Evolutionary conservation across 2,888 invertebrate genomes (phyloP).

Genomic region (Nebria salina): DNA sequence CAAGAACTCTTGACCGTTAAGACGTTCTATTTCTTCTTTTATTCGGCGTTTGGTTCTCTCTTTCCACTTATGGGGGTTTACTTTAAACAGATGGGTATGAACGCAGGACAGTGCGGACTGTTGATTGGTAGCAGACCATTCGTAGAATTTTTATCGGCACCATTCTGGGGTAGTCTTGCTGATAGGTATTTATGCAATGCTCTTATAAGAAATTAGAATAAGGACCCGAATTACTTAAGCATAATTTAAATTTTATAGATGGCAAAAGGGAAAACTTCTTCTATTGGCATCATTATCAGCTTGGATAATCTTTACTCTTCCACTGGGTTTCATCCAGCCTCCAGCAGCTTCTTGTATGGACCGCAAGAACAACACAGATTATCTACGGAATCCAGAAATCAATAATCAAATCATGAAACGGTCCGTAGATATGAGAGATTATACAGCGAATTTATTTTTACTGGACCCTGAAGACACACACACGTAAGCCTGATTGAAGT

Average conservation of each 20-base stretch:
- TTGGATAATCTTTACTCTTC: slow-evolving; percentile 97
- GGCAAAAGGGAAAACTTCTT: slow-evolving; percentile 87
- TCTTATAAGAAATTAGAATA: background rate
- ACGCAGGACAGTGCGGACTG: slow-evolving; percentile 92
- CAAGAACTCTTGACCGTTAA: slow-evolving; percentile 94
- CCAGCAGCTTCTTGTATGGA: slow-evolving; percentile 89
- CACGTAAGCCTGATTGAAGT: background rate
- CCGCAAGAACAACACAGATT: slow-evolving; percentile 70
- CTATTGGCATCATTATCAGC: slow-evolving; percentile 90
- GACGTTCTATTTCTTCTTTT: slow-evolving; percentile 99
- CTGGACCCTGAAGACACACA: slow-evolving; percentile 25
- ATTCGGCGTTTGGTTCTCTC: slow-evolving; percentile 97
- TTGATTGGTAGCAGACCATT: slow-evolving; percentile 96
- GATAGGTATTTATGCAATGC: slow-evolving; percentile 70
- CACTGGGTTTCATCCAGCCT: slow-evolving; percentile 94
- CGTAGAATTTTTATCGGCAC: slow-evolving; percentile 96
- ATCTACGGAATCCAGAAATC: slow-evolving; percentile 69
- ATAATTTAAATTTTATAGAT: slow-evolving; percentile 62
- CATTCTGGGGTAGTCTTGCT: slow-evolving; percentile 97
- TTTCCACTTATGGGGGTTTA: slow-evolving; percentile 99
- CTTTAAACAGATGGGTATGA: slow-evolving; percentile 99
- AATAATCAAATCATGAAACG: slow-evolving; percentile 64
- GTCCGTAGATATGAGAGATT: slow-evolving; percentile 56
- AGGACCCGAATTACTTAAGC: background rate
- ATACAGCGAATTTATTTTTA: slow-evolving; percentile 27